Base-by-base conservation (phyloP, 2,113 vertebrate species). In the Eonycteris spelaea region DNA sequence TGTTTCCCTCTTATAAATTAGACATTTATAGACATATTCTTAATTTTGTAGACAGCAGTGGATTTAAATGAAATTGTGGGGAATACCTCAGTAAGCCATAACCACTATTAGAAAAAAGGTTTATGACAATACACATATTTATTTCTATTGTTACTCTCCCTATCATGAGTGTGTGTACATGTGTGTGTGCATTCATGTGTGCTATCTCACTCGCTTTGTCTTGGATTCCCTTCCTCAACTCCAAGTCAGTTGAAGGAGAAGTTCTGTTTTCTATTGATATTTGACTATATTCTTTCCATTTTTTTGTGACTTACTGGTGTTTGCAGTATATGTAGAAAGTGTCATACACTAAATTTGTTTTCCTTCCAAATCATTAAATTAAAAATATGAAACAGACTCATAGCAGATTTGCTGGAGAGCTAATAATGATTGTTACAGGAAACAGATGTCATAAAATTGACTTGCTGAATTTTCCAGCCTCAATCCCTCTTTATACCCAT, bases 281-380 rank as follows among this genome's bases (percentile, higher is more conserved):
- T 82, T 33, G 35, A 67, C 33, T 94, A 19, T 63, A 22, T 35
- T 28, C 21, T 75, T 89, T 90, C 38, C 21, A 84, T 70, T 89
- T 95, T 89, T 95, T 38, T 79, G 12, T 90, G 57, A 75, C 26
- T 30, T 73, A 38, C 5, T 18, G 8, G 16, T 87, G 35, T 48
- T 92, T 88, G 21, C 15, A 63, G 5, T 75, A 22, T 84, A 68
- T 87, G 26, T 45, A 65, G 30, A 80, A 93, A 80, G 43, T 79
- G 3, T 86, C 55, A 35, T 59, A 21, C 48, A 11, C n/a, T 83
- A 57, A 88, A 55, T 94, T 91, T 86, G n/a, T 70, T 92, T 95
- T 83, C 15, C 45, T 77, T 90, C 65, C 70, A 91, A 57, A 85
- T 87, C 33, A 84, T 74, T 83, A 78, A 83, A 78, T 94, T 97